Base-by-base conservation (phyloP, 2,113 vertebrate species). In the Dunckerocampus dactyliophorus region DNA sequence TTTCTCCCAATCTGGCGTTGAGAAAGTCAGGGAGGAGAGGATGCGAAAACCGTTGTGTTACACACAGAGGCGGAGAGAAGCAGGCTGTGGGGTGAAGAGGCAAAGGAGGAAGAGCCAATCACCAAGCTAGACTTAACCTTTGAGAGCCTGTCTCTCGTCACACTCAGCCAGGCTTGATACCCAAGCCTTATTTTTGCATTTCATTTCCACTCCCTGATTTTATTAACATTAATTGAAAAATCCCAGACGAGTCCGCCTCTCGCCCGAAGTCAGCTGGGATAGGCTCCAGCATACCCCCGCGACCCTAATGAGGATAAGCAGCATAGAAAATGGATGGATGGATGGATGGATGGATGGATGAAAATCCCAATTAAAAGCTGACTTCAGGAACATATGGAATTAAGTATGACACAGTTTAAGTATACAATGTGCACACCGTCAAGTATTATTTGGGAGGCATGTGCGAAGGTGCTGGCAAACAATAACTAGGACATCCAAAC, bases 41-140 rank as follows among this genome's bases (percentile, higher is more conserved):
- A 46, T 63, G 31, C 47, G 58, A 20, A 63, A 43, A 21, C n/a
- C 16, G 54, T 43, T 67, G 50, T 68, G 54, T 61, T 63, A 61
- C 65, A 65, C 19, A 68, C 62, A 31, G 46, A 46, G 51, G 31
- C 59, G 51, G 28, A 17, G 39, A 67, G 48, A 45, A 62, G 65
- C 31, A 63, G 31, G 3, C 50, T 22, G 45, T 47, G 49, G 46
- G 53, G 62, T 67, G 61, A 61, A 54, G 50, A n/a, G 46, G 47
- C 10, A 4, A 24, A 52, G 67, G 62, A 34, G 49, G 46, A 46
- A 62, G 53, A 77, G 46, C 55, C 63, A 82, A 81, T 82, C 77
- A 76, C 61, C 58, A 69, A 28, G 62, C 69, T 28, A 24, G 52
- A 59, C 57, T 12, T 77, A 67, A 79, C 69, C 69, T 79, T 71